phyloP scores from a whole-genome alignment of 1,140 invertebrate species.

The Coelopa frigida region DNA sequence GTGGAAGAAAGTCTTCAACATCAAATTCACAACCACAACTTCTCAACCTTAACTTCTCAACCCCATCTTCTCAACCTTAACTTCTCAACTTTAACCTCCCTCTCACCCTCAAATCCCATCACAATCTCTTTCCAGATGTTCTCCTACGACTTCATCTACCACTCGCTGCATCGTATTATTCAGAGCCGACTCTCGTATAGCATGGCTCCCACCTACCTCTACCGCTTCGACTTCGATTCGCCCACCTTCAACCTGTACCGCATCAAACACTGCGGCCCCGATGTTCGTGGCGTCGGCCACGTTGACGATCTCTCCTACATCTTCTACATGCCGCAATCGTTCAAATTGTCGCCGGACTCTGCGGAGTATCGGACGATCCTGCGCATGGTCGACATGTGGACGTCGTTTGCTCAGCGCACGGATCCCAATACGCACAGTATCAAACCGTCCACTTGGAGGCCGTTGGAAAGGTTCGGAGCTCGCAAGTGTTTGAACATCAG shows the following conservation, averaged over 20 bases:
- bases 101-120: too few species aligned
- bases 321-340: constrained; percentile 47
- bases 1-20: not conserved
- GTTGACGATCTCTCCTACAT: constrained; percentile 58
- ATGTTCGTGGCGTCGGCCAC: constrained; percentile 48
- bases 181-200: constrained; percentile 16
- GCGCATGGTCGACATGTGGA: constrained; percentile 45
- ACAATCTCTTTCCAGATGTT: constrained; percentile 1
- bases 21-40: too few species aligned
- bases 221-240: constrained; percentile 45
- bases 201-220: constrained; percentile 42
- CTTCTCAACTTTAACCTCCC: too few species aligned
- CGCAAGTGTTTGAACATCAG: constrained; percentile 43
- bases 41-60: too few species aligned
- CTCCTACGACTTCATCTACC: constrained; percentile 6
- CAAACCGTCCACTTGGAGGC: constrained; percentile 34
- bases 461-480: constrained; percentile 27
- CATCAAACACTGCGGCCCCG: constrained; percentile 22
- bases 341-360: constrained; percentile 35
- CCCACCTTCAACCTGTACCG: constrained; percentile 29
- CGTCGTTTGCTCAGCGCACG: constrained; percentile 41
- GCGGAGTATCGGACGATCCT: constrained; percentile 37
- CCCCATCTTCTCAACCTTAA: too few species aligned
- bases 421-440: constrained; percentile 29
- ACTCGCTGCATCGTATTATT: constrained; percentile 4